Evolutionary conservation across 2,888 invertebrate genomes (phyloP).

Genomic region (Baccha elongata): DNA sequence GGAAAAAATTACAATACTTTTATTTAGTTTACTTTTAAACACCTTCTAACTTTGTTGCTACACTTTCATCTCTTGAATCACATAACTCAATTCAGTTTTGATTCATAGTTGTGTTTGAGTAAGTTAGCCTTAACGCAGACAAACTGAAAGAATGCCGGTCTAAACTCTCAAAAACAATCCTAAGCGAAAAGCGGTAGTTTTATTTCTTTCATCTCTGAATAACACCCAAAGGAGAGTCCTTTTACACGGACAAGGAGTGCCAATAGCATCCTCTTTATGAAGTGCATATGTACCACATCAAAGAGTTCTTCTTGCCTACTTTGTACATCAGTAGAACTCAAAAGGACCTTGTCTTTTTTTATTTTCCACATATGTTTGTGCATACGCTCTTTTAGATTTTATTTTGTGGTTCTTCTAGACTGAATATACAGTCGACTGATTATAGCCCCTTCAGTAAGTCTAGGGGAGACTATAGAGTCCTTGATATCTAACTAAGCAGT

Average conservation of each 20-base stretch:
- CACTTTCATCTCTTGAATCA: too few relatives aligned
- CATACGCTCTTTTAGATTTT: conserved; percentile 40
- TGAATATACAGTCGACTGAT: conserved; percentile 58
- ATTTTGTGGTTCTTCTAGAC: conserved; percentile 48
- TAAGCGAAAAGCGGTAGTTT: conserved; percentile 36
- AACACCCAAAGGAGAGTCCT: conserved; percentile 49
- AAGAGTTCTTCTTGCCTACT: conserved; percentile 33
- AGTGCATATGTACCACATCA: conserved; percentile 57
- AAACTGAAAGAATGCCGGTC: too few relatives aligned
- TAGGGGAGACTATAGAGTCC: conserved; percentile 59
- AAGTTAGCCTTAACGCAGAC: too few relatives aligned
- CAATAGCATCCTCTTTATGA: conserved; percentile 44
- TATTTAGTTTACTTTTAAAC: too few relatives aligned
- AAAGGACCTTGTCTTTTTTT: conserved; percentile 42
- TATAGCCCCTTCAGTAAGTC: conserved; percentile 53
- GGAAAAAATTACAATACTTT: too few relatives aligned
- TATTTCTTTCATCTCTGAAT: conserved; percentile 50
- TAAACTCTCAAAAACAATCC: too few relatives aligned
- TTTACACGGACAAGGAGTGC: conserved; percentile 55
- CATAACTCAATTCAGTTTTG: too few relatives aligned
- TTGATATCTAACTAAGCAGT: conserved; percentile 62
- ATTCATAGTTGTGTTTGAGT: too few relatives aligned
- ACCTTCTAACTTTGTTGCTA: too few relatives aligned
- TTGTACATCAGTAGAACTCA: conserved; percentile 18
- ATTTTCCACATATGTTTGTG: not conserved